Base-by-base conservation (phyloP, 2,113 vertebrate genomes). In the Parus major region DNA sequence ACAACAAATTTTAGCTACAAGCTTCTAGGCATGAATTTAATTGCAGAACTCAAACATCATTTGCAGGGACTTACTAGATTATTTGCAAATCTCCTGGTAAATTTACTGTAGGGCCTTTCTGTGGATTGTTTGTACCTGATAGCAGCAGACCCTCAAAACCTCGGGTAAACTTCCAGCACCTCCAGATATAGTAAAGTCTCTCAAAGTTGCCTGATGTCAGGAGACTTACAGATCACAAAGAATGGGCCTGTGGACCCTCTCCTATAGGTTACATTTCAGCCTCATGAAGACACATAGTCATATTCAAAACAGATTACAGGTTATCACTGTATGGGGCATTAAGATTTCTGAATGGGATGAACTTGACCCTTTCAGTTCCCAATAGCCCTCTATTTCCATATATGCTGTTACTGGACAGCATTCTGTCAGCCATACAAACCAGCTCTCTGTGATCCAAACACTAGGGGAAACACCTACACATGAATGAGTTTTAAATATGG, bases 361-460 rank as follows among this genome's bases (percentile, higher is more conserved):
- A 49, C 7, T 31, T 76, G 17, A 64, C 41, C 11, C 18, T 52
- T 56, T 72, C 49, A 61, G 31, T 36, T 65, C 64, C 53, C 56
- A 1, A 0, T 19, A 68, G 16, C 23, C 11, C n/a, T 46, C 19
- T n/a, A 7, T 56, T 79, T 79, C 25, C 27, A 28, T 0, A 0
- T 4, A 10, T 15, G 9, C 29, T 77, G 24, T 63, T 69, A 61
- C 36, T 19, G 18, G 41, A 24, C 39, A 85, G 66, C 31, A 39
- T 49, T 75, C 53, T 24, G 23, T 52, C 66, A 90, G 65, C 42
- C 47, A 22, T 13, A 33, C 12, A 14, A 33, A 71, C 28, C 36
- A 72, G 15, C 7, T 31, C n/a, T 22, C 18, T 22, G n/a, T 13
- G 12, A 78, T 12, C 7, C 56, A 15, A 28, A n/a, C n/a, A 24